A percentile compares a stretch with the other conserved stretches of the same genome.
Evolutionary conservation across 2,113 vertebrate genomes (phyloP).

Genomic region (Trichomycterus rosablanca): DNA sequence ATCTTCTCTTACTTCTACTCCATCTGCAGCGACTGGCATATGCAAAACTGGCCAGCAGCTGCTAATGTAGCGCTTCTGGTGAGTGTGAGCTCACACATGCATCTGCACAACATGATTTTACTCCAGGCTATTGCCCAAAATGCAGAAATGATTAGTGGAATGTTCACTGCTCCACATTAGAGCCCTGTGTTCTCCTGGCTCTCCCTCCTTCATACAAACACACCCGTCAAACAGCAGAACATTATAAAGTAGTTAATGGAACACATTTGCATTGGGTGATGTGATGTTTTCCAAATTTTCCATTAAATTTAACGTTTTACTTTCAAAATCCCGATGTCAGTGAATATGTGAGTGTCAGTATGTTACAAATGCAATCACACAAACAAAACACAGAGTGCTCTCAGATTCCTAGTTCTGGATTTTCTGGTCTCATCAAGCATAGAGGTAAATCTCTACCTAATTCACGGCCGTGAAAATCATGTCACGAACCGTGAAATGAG

Average conservation of each 20-base stretch:
- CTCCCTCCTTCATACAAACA: slow-evolving; percentile 14
- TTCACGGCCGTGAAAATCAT: no score
- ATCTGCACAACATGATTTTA: slow-evolving; percentile 17
- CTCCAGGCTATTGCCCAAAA: slow-evolving; percentile 26
- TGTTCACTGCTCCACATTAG: slow-evolving; percentile 31
- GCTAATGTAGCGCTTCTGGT: slow-evolving; percentile 59
- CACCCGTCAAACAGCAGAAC: slow-evolving; percentile 2
- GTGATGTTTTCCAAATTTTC: neutral
- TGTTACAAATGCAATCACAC: slow-evolving; percentile 36
- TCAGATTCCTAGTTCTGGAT: no score
- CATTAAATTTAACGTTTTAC: neutral
- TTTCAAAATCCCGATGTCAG: neutral
- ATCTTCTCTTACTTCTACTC: slow-evolving; percentile 33
- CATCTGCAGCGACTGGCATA: slow-evolving; percentile 49
- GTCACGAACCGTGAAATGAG: no score
- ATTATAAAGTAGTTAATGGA: slow-evolving; percentile 2
- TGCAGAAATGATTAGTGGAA: slow-evolving; percentile 36
- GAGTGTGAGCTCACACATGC: slow-evolving; percentile 49
- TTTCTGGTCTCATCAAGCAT: no score
- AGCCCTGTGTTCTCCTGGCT: neutral
- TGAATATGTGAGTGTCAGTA: neutral
- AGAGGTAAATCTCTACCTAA: no score
- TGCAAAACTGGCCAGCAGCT: slow-evolving; percentile 65
- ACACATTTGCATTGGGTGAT: slow-evolving; percentile 9
- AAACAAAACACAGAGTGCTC: no score